phyloP scores from a whole-genome alignment of 2,888 invertebrate species.

The Sarcophaga variegata region DNA sequence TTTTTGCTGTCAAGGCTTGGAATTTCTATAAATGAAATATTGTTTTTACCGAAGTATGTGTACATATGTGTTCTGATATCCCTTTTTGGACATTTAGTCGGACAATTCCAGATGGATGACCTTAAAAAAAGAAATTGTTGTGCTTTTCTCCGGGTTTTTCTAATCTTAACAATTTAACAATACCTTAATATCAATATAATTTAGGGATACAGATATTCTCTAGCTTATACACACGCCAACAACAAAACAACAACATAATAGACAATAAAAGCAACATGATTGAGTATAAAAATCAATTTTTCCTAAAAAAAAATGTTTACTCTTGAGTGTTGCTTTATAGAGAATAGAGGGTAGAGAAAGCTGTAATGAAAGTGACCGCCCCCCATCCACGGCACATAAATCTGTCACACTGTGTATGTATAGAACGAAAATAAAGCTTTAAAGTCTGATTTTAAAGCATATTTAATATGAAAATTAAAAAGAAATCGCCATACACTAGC shows the following conservation, averaged over 20 bases:
- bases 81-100: background rate
- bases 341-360: too few relatives aligned
- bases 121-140: conserved; percentile 23
- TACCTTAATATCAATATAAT: conserved; percentile 8
- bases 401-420: too few relatives aligned
- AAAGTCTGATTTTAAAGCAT: too few relatives aligned
- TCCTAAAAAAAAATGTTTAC: too few relatives aligned
- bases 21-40: background rate
- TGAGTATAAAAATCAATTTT: too few relatives aligned
- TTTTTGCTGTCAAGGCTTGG: background rate
- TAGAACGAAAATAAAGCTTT: too few relatives aligned
- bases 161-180: conserved; percentile 29
- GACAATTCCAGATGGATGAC: conserved; percentile 32
- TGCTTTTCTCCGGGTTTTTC: background rate
- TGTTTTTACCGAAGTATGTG: background rate
- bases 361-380: too few relatives aligned
- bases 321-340: too few relatives aligned
- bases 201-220: background rate
- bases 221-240: background rate
- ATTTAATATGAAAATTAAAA: too few relatives aligned
- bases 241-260: conserved; percentile 1
- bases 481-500: too few relatives aligned
- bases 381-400: too few relatives aligned
- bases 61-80: background rate
- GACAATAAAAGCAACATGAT: too few relatives aligned